These are phyloP conservation scores for Xylota sylvarum DNA, from an alignment of 2,888 invertebrate genomes.

Conservation along the genomic window DNA sequence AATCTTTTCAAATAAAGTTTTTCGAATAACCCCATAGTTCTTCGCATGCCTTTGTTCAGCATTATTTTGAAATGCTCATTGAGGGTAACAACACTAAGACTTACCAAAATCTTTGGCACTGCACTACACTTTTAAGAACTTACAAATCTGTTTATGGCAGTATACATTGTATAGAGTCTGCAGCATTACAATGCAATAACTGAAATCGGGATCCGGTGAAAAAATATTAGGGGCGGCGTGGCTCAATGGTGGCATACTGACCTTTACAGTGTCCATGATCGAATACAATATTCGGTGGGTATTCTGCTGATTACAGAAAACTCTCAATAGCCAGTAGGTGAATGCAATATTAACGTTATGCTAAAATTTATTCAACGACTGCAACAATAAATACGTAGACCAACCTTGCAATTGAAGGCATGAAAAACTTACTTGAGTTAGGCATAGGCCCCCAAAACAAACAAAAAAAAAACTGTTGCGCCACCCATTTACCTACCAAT, in stretches of 20 bases:
- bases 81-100: slow-evolving; percentile 4
- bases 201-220: slow-evolving; percentile 7
- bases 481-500: slow-evolving; percentile 43
- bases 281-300: slow-evolving; percentile 36
- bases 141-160: slow-evolving; percentile 46
- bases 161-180: slow-evolving; percentile 7
- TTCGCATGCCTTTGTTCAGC: neutral
- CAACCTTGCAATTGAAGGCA: slow-evolving; percentile 49
- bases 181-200: neutral
- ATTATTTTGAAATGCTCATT: neutral
- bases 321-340: slow-evolving; percentile 41
- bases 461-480: slow-evolving; percentile 19
- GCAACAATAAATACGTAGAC: slow-evolving; percentile 5
- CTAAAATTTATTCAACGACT: slow-evolving; percentile 50
- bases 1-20: neutral
- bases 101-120: slow-evolving; percentile 24
- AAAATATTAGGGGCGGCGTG: slow-evolving; percentile 32
- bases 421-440: slow-evolving; percentile 63
- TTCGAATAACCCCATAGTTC: slow-evolving; percentile 9
- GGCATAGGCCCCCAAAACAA: slow-evolving; percentile 5
- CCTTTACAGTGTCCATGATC: slow-evolving; percentile 55
- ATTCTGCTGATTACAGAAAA: slow-evolving; percentile 45
- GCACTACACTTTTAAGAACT: slow-evolving; percentile 34
- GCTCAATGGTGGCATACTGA: slow-evolving; percentile 64
- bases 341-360: slow-evolving; percentile 39